These are phyloP conservation scores for Pituophis catenifer DNA, from an alignment of 2,113 vertebrate genomes.

Conservation along the genomic window DNA sequence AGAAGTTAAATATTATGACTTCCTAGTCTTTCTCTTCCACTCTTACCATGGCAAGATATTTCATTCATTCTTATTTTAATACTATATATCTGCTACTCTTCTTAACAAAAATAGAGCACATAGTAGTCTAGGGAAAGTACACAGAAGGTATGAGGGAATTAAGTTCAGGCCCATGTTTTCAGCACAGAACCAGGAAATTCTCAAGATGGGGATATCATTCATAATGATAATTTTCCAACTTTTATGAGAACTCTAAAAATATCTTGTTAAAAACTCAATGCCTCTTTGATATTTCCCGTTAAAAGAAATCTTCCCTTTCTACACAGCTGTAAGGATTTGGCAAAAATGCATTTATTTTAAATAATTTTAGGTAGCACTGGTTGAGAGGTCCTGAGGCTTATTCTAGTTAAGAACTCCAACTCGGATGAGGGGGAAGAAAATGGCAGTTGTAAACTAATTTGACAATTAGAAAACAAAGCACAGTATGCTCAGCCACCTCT, in stretches of 20 bases:
- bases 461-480: neutral
- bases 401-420: neutral
- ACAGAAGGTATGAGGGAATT: neutral
- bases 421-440: neutral
- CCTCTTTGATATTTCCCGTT: neutral
- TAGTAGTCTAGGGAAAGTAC: neutral
- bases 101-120: neutral
- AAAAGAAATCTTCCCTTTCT: neutral
- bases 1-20: conserved; percentile 47
- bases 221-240: neutral
- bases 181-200: neutral
- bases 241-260: neutral
- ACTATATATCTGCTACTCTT: neutral
- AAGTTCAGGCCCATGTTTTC: neutral
- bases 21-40: conserved; percentile 46
- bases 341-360: neutral
- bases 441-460: neutral
- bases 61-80: conserved; percentile 39
- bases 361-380: neutral
- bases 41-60: conserved; percentile 33
- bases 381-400: neutral
- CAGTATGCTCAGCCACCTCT: neutral
- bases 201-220: neutral
- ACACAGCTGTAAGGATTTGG: neutral
- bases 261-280: neutral